Conservation (phyloP, 2,113 vertebrate genomes). For the Nothoprocta pentlandii region DNA sequence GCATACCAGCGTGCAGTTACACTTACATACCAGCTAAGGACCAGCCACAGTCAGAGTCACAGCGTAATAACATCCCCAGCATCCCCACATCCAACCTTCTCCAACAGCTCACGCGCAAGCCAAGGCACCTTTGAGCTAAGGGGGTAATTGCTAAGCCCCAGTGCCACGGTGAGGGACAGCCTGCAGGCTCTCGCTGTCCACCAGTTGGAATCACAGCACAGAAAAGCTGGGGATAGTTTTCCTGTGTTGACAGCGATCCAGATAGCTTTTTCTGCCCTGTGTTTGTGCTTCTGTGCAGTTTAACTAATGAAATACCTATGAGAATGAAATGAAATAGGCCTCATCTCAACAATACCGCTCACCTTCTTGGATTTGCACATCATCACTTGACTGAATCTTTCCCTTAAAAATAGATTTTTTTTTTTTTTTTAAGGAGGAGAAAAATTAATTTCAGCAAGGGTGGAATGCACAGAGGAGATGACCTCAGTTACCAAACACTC, state of each 20-base stretch:
- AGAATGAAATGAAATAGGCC: not conserved
- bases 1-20: not conserved
- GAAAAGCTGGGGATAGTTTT: not conserved
- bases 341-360: not conserved
- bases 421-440: not conserved
- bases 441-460: not conserved
- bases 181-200: not conserved
- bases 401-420: not conserved
- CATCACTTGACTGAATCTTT: not conserved
- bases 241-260: not conserved
- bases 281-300: not conserved
- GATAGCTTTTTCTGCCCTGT: not conserved
- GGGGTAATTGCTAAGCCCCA: not conserved
- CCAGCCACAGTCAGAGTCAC: not conserved
- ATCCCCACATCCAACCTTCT: not conserved
- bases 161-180: not conserved
- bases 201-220: not conserved
- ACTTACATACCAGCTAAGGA: not conserved
- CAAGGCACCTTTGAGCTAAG: not conserved
- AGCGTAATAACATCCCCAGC: not conserved
- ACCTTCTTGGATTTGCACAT: not conserved
- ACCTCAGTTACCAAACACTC: not conserved
- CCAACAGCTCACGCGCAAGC: not conserved
- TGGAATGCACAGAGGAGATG: constrained; percentile 9
- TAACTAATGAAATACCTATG: not conserved